Conservation (phyloP, 2,113 vertebrate genomes). For the Columba livia region DNA sequence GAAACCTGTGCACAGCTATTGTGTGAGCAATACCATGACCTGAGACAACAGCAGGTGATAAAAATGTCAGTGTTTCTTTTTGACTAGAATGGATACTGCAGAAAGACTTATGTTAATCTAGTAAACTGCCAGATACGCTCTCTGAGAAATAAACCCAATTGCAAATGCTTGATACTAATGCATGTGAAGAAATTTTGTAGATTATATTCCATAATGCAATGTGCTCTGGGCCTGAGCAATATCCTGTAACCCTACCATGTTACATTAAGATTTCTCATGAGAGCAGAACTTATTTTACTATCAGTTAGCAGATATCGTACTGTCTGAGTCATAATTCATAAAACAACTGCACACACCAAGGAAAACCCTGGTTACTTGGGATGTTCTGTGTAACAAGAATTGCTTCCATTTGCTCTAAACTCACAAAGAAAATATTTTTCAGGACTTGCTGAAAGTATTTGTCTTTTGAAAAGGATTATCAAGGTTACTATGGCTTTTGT, state of each 20-base stretch:
- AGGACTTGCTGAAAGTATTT: background rate
- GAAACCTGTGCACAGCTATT: background rate
- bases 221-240: background rate
- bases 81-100: background rate
- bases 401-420: background rate
- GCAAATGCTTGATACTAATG: background rate
- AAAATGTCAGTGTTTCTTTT: background rate
- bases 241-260: background rate
- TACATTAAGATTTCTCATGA: background rate
- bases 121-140: background rate
- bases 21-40: background rate
- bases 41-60: background rate
- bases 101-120: background rate
- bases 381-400: background rate
- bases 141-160: background rate
- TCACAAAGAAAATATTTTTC: background rate
- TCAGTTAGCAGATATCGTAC: background rate
- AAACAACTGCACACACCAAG: background rate
- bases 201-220: background rate
- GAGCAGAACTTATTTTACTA: background rate
- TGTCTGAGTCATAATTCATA: background rate
- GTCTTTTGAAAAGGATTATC: background rate
- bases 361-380: background rate
- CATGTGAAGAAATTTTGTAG: background rate
- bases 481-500: background rate